These are phyloP conservation scores for Lasiommata megera DNA, from an alignment of 2,888 invertebrate genomes.

Conservation along the genomic window DNA sequence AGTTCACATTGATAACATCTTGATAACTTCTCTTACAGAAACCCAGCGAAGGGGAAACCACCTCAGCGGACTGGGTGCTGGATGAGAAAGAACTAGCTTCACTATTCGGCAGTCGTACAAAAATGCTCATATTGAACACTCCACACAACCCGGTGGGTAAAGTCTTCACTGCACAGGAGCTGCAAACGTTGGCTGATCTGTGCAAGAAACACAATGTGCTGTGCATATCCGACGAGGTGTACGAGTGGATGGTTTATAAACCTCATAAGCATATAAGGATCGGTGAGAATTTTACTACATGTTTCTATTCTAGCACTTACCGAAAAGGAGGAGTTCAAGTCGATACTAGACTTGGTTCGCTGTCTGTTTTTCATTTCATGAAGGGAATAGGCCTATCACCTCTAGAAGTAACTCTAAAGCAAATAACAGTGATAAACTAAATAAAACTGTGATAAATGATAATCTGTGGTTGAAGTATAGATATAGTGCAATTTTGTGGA, in stretches of 20 bases:
- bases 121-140: constrained; percentile 97
- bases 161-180: constrained; percentile 85
- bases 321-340: no score
- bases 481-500: no score
- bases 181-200: constrained; percentile 90
- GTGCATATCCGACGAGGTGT: constrained; percentile 98
- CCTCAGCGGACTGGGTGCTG: constrained; percentile 94
- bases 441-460: no score
- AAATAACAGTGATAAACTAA: no score
- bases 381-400: no score
- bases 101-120: constrained; percentile 93
- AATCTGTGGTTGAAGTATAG: no score
- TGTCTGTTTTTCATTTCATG: no score
- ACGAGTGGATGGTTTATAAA: constrained; percentile 97
- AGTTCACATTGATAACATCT: no score
- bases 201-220: constrained; percentile 96
- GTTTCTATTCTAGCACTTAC: no score
- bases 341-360: no score
- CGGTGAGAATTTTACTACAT: constrained; percentile 79
- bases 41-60: constrained; percentile 69
- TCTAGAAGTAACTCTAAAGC: no score
- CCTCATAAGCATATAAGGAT: constrained; percentile 93
- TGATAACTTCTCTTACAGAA: constrained; percentile 43
- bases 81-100: constrained; percentile 90
- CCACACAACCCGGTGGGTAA: constrained; percentile 99